Percentiles rank a stretch among this genome's conserved stretches.
phyloP scores from a whole-genome alignment of 2,888 invertebrate genomes.

The Pseudococcus jackbeardsleyi region DNA sequence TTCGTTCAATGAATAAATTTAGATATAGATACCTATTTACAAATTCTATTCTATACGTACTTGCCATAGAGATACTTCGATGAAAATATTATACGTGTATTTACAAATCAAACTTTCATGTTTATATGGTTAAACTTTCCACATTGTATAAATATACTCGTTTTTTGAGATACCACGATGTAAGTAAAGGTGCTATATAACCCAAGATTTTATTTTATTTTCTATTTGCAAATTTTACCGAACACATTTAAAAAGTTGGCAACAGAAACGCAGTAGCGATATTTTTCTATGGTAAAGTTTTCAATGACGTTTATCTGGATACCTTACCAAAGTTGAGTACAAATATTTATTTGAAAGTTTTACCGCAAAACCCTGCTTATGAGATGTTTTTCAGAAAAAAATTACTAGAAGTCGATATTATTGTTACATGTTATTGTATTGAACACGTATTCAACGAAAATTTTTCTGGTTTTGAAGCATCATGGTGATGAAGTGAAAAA shows the following conservation, averaged over 20 bases:
- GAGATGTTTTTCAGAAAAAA: background rate
- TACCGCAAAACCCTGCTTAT: background rate
- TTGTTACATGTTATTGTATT: background rate
- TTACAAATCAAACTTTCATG: constrained; percentile 11
- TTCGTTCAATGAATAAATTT: no score
- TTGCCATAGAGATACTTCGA: background rate
- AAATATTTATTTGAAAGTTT: constrained; percentile 24
- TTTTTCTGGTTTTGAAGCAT: background rate
- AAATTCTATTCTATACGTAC: no score
- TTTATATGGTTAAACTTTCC: background rate
- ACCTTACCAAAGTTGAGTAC: constrained; percentile 13
- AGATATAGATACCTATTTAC: no score
- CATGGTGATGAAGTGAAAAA: background rate
- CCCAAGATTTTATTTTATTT: background rate
- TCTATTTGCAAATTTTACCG: constrained; percentile 3
- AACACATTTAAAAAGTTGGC: constrained; percentile 2
- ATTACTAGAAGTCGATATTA: background rate
- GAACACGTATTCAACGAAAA: background rate
- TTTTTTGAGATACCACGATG: background rate
- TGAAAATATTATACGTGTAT: constrained; percentile 4
- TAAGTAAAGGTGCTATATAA: background rate
- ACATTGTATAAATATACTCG: background rate
- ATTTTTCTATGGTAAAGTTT: constrained; percentile 19
- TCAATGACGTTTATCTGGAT: constrained; percentile 16
- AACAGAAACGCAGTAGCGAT: background rate